Base-by-base conservation (phyloP, 2,113 vertebrate genomes). In the Paramisgurnus dabryanus region DNA sequence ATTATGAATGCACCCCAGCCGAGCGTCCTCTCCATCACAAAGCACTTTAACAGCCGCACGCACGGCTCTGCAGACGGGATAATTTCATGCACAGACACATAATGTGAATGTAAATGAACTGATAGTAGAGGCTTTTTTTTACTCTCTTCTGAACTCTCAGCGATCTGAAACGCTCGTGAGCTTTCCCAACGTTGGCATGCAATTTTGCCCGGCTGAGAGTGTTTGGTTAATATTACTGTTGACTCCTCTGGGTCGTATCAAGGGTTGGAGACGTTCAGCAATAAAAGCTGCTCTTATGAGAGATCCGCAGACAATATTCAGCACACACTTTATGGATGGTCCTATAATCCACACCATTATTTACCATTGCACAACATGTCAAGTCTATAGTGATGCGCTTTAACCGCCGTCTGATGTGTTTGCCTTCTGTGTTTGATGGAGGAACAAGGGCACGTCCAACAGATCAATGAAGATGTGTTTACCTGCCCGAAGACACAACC, bases 381-480 rank as follows among this genome's bases (percentile, higher is more conserved):
- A 93, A 87, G 89, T 87, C 92, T 91, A 92, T 66, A 53, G 6
- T 41, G 39, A 4, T 84, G 86, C 89, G 27, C 3, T 34, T 92
- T 93, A 90, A 94, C 87, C 82, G 80, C 70, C 55, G 90, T 90
- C 17, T 58, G 89, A 92, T 93, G 92, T 97, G 94, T 98, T 97
- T 95, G 94, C 93, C 93, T 92, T 94, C 93, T 92, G 91, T 93
- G 88, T 94, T 92, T 96, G 94, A 95, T 95, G 94, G 94, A 94
- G 91, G 92, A 93, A 92, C 88, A 88, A 93, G 91, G 90, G 90
- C 92, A 96, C 95, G 94, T 93, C 92, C 92, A 89, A 89, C 90
- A 92, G 95, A 98, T 98, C 96, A 96, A 98, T 98, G 95, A 94
- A 96, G 95, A 94, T 94, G 94, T 96, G 95, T 97, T 96, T 96